Evolutionary conservation across 2,888 invertebrate species (phyloP), one percentile per base, ranked within the genome.

Genomic region (Rhorus exstirpatorius): DNA sequence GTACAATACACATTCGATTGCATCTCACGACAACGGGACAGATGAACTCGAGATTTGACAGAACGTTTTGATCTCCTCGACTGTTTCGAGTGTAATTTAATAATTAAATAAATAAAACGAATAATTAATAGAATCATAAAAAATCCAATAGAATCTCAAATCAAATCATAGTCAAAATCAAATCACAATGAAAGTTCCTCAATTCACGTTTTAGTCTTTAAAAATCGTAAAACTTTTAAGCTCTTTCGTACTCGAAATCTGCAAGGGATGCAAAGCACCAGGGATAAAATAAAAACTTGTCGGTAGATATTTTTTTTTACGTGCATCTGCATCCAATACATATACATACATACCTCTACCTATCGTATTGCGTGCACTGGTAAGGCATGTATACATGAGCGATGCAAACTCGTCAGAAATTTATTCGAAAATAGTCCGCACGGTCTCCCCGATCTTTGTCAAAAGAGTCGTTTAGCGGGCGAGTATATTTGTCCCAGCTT

Each of bases 391-490:
- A 38, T 46, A 49, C 44, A 21, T 17, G 60, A 58, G 24, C n/a
- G 12, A 38, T 21, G 31, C 60, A 14, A 24, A 31, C 35, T 19
- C 51, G 71, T 58, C 55, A 65, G 58, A 49, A 65, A 71, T 76
- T 71, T 65, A 81, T 65, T 44, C 31, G 70, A 71, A 71, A 71
- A 72, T 63, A 58, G 41, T 35, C 35, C 68, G 17, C n/a, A n/a
- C 71, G 49, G 17, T 60, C 21, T 17, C 51, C 19, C 49, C 10
- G 38, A 68, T 78, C 55, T 81, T 81, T 63, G 74, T 74, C 63
- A 74, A 61, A 72, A 67, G 61, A 72, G 55, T 78, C 68, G 72
- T 70, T 74, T 63, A 72, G 63, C 46, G 31, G 24, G 77, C 19
- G 41, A 68, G 35, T 55, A 14, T 74, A 60, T 81, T 81, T 72